Evolutionary conservation across 2,797 vertebrate species (phyloP).

Genomic region (Cryptoprocta ferox): DNA sequence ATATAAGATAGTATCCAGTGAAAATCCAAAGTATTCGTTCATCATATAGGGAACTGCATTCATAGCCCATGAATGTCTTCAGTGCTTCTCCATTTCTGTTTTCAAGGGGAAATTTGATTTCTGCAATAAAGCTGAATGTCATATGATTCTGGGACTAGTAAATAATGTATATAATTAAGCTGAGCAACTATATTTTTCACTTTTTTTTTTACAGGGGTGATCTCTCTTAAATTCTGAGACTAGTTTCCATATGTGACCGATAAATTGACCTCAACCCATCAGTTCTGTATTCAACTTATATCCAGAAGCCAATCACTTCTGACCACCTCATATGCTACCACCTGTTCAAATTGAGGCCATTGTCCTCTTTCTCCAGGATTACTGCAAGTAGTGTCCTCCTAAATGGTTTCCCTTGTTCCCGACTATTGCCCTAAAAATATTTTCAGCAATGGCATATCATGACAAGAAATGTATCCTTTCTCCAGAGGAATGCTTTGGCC

Average conservation of each 20-base stretch:
- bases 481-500: background rate
- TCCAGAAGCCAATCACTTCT: background rate
- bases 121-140: background rate
- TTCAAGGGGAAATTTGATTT: constrained; percentile 67
- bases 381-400: background rate
- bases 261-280: background rate
- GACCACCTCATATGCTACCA: background rate
- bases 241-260: background rate
- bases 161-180: constrained; percentile 41
- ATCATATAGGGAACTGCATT: background rate
- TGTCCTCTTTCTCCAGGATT: background rate
- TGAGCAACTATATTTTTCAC: background rate
- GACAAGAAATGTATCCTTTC: background rate
- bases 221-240: constrained; percentile 21
- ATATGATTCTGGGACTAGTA: background rate
- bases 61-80: constrained; percentile 6
- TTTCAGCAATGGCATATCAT: background rate
- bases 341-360: background rate
- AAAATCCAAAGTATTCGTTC: constrained; percentile 45
- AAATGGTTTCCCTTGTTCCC: background rate
- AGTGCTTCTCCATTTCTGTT: constrained; percentile 15
- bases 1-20: constrained; percentile 53
- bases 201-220: background rate
- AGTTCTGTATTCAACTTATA: background rate
- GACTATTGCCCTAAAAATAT: background rate